Conservation (phyloP, 2,113 vertebrate genomes). For the Oryzias melastigma region DNA sequence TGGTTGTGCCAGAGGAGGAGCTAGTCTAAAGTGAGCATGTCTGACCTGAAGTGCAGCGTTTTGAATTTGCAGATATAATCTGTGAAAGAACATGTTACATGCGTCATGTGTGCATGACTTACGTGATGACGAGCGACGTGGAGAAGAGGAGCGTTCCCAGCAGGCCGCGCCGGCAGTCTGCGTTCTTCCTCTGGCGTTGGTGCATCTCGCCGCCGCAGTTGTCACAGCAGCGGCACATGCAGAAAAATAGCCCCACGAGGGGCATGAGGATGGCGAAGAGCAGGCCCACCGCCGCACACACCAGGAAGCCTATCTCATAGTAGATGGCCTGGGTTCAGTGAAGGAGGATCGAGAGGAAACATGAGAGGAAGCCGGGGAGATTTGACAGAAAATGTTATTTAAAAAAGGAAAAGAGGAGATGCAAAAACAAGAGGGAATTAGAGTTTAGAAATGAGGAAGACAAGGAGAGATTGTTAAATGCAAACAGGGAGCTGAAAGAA, state of each 20-base stretch:
- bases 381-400: slow-evolving; percentile 34
- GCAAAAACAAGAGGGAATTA: background rate
- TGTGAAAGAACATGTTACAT: background rate
- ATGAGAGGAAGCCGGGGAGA: slow-evolving; percentile 19
- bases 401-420: slow-evolving; percentile 2
- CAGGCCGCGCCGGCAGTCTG: slow-evolving; percentile 82
- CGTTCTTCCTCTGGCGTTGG: slow-evolving; percentile 93
- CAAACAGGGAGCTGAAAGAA: no score
- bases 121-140: slow-evolving; percentile 87
- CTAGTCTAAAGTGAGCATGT: slow-evolving; percentile 12
- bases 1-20: slow-evolving; percentile 70
- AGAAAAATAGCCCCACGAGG: slow-evolving; percentile 87
- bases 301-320: slow-evolving; percentile 90
- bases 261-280: slow-evolving; percentile 87
- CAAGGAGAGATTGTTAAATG: no score
- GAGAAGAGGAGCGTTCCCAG: slow-evolving; percentile 78
- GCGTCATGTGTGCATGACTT: slow-evolving; percentile 67
- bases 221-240: slow-evolving; percentile 93
- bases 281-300: slow-evolving; percentile 82
- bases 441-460: no score
- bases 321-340: slow-evolving; percentile 80
- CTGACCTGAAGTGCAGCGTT: background rate
- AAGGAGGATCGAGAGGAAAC: slow-evolving; percentile 1
- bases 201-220: slow-evolving; percentile 99
- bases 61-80: background rate